Evolutionary conservation across 2,888 invertebrate species (phyloP), one percentile per base, ranked within the genome.

Genomic region (Allacma fusca): DNA sequence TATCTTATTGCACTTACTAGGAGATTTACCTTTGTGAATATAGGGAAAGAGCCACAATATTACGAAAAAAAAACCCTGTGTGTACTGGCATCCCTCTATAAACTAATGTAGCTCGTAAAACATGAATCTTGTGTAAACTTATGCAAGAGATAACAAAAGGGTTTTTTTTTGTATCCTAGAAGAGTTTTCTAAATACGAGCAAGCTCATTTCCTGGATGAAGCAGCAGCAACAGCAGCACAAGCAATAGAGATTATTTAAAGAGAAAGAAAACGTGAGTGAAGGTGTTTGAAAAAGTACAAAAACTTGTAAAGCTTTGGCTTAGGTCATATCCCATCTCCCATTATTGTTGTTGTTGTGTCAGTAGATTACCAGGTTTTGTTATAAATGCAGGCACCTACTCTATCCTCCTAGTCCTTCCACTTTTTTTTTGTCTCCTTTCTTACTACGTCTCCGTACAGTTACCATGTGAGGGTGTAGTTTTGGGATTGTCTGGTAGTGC

Each of bases 141-240:
- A 50, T 50, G 50, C 50, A 50, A 50, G 50, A 50, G 50, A 50
- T 50, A 50, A 50, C 50, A 50, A 50, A 50, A 50, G 50, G 5
- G 16, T 50, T 50, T 34, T 68, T 68, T 43, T 29, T 19, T 67
- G 5, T 16, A 57, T 57, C 57, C 13, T 57, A 5, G 4, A 16
- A 21, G 16, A 40, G 1, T 71, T 43, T 43, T 43, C 24, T 57
- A 28, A 50, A 72, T 29, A 72, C 21, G 68, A 29, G 50, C 44
- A 57, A 50, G 59, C 72, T 62, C 72, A 72, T 72, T 72, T 72
- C 72, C 72, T 72, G 72, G 72, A 72, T 72, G 72, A 72, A 57
- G 29, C 72, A 28, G 72, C 72, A 57, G 29, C 59, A 28, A 59
- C 59, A 26, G 24, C 26, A 57, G 69, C 7, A 71, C 7, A 28